These are phyloP conservation scores for Pomatorhinus ruficollis DNA, from an alignment of 2,113 vertebrate species.

Conservation along the genomic window DNA sequence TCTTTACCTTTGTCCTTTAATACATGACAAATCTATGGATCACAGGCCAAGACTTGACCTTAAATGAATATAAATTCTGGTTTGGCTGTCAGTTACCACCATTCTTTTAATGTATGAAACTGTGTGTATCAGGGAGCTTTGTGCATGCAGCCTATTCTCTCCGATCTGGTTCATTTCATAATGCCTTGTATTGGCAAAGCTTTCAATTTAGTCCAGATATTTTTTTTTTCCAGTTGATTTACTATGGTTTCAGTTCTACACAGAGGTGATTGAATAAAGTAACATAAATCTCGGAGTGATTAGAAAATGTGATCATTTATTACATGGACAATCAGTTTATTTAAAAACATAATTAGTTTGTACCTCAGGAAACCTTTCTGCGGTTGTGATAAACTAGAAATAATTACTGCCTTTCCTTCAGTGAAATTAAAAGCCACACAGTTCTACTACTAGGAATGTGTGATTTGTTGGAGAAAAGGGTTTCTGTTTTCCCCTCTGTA, in stretches of 20 bases:
- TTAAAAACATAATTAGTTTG: slow-evolving; percentile 71
- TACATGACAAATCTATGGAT: neutral
- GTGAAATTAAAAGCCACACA: slow-evolving; percentile 66
- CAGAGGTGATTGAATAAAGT: slow-evolving; percentile 24
- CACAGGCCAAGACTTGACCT: neutral
- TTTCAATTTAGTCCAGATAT: slow-evolving; percentile 20
- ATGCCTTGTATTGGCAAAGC: neutral
- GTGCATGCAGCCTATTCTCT: neutral
- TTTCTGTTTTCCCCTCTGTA: neutral
- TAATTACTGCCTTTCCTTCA: slow-evolving; percentile 54
- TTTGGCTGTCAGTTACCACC: neutral
- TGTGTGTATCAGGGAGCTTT: neutral
- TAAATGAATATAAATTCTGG: neutral
- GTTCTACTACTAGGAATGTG: slow-evolving; percentile 14
- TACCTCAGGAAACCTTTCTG: slow-evolving; percentile 58
- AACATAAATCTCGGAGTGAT: slow-evolving; percentile 61
- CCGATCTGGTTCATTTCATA: neutral
- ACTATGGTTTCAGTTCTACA: slow-evolving; percentile 34
- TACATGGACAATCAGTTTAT: slow-evolving; percentile 67
- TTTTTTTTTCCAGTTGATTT: slow-evolving; percentile 54
- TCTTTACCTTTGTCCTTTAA: slow-evolving; percentile 22
- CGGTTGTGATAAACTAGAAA: slow-evolving; percentile 65
- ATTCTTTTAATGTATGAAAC: neutral
- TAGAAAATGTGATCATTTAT: slow-evolving; percentile 68
- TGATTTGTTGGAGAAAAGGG: slow-evolving; percentile 27